These are phyloP conservation scores for Pelecanoides urinatrix DNA, from an alignment of 2,113 vertebrate species.

Conservation along the genomic window DNA sequence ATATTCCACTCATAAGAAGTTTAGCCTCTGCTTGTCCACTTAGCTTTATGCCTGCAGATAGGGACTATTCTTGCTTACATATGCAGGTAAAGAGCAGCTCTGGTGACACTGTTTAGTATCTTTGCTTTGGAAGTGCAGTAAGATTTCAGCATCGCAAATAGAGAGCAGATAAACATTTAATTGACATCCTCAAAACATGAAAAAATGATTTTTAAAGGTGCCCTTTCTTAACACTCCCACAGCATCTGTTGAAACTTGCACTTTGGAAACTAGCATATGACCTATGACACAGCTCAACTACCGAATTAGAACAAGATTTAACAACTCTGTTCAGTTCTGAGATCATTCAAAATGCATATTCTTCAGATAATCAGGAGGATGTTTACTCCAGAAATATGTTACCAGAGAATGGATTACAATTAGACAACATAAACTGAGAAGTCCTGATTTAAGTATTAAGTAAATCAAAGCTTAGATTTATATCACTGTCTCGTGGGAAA, in stretches of 20 bases:
- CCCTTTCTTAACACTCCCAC: background rate
- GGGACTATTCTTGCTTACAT: background rate
- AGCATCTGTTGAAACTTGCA: background rate
- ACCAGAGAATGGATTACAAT: background rate
- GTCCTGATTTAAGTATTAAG: background rate
- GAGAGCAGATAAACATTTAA: background rate
- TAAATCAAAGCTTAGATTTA: background rate
- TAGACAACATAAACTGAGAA: background rate
- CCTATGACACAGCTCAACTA: background rate
- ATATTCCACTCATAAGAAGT: background rate
- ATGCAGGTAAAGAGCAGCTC: background rate
- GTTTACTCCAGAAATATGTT: background rate
- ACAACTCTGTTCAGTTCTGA: background rate
- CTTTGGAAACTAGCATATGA: background rate
- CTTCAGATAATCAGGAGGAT: background rate
- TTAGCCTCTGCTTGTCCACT: background rate
- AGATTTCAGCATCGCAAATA: background rate
- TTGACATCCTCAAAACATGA: background rate
- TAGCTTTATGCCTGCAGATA: background rate
- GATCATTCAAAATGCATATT: background rate
- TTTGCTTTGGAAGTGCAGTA: background rate
- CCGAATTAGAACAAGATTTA: background rate
- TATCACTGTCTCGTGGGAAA: background rate
- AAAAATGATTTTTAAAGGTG: background rate
- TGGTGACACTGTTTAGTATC: background rate